Evolutionary conservation across 2,888 invertebrate genomes (phyloP), one percentile per base, ranked within the genome.

Genomic region (Drosophila maculinotata): DNA sequence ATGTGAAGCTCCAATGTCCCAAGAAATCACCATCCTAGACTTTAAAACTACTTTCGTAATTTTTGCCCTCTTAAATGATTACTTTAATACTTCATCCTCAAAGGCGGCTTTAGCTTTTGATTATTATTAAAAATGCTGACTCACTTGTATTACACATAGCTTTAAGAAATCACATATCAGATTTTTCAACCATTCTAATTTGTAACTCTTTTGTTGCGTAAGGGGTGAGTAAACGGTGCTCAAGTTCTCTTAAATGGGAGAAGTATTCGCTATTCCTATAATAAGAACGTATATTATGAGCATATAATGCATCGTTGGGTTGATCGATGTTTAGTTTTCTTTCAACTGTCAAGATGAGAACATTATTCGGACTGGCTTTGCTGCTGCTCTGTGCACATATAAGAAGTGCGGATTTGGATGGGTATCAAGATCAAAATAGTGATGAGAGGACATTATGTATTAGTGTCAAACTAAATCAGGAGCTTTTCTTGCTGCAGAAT

Each of bases 281-380:
- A 20, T 20, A 20, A 20, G 20, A 20, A 20, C 2, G 2, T 20
- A 20, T 3, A 20, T 20, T 20, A 20, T n/a, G 4, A 20, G 4
- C 20, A 3, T 20, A 4, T 31, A 12, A 31, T 3, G n/a, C 6
- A 12, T 6, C 12, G n/a, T 2, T 12, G 12, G n/a, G n/a, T 12
- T n/a, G n/a, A n/a, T n/a, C n/a, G n/a, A n/a, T n/a, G n/a, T n/a
- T n/a, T n/a, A n/a, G n/a, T n/a, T n/a, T n/a, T n/a, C n/a, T n/a
- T n/a, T n/a, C n/a, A n/a, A 10, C 10, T 10, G 2, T 45, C 45
- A 25, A 31, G 33, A 66, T 66, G 58, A 41, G 12, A 25, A 15
- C 30, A 31, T 7, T 47, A 15, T 4, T 47, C 12, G 8, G 7
- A 2, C 8, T 58, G 1, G 3, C 7, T n/a, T 14, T 26, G 8